Base-by-base conservation (phyloP, 1,140 invertebrate genomes). In the Drosophila nigrodunni region DNA sequence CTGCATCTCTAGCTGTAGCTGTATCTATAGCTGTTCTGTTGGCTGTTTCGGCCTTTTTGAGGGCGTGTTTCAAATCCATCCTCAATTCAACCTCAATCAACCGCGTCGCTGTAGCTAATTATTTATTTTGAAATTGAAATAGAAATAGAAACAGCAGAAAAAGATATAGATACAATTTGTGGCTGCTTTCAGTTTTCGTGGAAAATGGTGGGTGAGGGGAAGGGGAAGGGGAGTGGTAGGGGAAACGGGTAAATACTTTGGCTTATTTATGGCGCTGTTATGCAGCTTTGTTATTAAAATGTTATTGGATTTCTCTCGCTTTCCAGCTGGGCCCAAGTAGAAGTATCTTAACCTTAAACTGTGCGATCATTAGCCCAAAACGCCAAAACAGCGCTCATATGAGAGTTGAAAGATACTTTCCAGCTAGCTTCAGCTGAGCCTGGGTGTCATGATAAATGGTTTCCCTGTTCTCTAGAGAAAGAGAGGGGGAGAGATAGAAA, bases 301-400 rank as follows among this genome's bases (percentile, higher is more conserved):
- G 85, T 88, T 88, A 88, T 88, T 83, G 83, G 85, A 87, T 87
- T 87, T 87, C 83, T 87, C 83, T 87, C 83, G 83, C 83, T 87
- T 87, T 79, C 83, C 82, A 87, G 82, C 82, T 87, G 82, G 3
- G 74, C 9, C 3, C 21, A 4, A 46, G 18, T 2, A 21, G 18
- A 30, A 30, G 25, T 30, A 30, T 30, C 25, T 30, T 5, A 74
- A 57, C 49, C 34, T 13, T 13, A 39, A 57, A 64, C 52, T 41
- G 44, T 61, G 43, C 46, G 62, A 85, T 83, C 81, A 83, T 83
- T 85, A 85, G 50, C 30, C 34, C 50, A 21, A 10, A 49, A 49
- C 25, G 44, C 44, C 7, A 13, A 10, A 13, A 6, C 13, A 11
- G 9, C 8, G 37, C 46, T 10, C 9, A 52, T 55, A 34, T 37